Percentiles rank a stretch among this genome's conserved stretches.
Evolutionary conservation across 2,888 invertebrate species (phyloP).

Genomic region (Erebia epiphron): DNA sequence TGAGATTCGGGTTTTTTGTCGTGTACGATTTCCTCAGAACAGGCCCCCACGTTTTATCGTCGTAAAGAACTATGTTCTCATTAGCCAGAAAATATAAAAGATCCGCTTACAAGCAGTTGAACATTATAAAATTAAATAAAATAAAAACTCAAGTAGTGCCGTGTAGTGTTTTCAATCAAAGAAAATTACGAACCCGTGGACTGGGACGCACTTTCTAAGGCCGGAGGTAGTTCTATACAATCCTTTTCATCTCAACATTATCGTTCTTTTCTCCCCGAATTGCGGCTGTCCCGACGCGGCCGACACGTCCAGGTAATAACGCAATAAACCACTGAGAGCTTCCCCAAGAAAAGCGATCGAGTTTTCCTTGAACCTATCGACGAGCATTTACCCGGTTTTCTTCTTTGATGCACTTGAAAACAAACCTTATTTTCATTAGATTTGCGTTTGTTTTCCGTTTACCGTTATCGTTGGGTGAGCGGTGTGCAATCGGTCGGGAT

Average conservation of each 20-base stretch:
- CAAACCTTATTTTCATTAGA: conserved; percentile 61
- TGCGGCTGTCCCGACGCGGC: conserved; percentile 77
- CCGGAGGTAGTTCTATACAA: conserved; percentile 67
- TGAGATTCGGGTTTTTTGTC: too few relatives aligned
- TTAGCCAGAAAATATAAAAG: neutral
- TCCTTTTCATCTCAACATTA: conserved; percentile 76
- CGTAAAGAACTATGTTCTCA: too few relatives aligned
- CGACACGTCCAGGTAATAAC: conserved; percentile 83
- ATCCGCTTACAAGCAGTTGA: neutral
- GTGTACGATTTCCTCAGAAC: too few relatives aligned
- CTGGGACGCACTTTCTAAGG: conserved; percentile 61
- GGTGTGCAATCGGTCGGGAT: conserved; percentile 71
- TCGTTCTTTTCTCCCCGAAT: conserved; percentile 78
- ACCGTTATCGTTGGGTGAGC: conserved; percentile 52
- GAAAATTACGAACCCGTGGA: conserved; percentile 73
- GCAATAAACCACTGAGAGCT: conserved; percentile 82
- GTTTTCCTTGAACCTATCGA: conserved; percentile 79
- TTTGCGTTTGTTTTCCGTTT: conserved; percentile 59
- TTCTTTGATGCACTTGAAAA: conserved; percentile 53
- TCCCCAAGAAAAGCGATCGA: conserved; percentile 81
- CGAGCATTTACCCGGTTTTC: conserved; percentile 74
- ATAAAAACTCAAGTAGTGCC: conserved; percentile 69
- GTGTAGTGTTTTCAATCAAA: conserved; percentile 75
- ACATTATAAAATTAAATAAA: conserved; percentile 72
- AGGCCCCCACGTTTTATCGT: too few relatives aligned